Conservation (phyloP, 2,888 invertebrate genomes). For the Nomada ruficornis region DNA sequence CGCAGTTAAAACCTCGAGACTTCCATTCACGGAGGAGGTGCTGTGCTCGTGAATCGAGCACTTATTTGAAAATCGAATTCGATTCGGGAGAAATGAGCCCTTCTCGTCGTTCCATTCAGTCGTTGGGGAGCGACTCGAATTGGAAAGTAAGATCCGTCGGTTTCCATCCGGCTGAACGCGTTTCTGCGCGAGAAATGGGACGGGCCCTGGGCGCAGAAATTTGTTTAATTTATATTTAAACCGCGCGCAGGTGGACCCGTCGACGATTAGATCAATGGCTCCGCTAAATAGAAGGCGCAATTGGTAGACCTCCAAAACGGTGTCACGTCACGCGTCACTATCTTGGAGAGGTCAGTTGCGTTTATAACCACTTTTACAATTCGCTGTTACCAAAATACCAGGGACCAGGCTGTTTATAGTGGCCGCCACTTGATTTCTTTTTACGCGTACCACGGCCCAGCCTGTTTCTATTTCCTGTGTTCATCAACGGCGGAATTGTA, state of each 20-base stretch:
- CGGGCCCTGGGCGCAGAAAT: constrained; percentile 8
- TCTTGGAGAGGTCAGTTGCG: constrained; percentile 66
- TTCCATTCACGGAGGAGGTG: too few species aligned
- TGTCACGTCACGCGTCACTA: constrained; percentile 59
- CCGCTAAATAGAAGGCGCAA: constrained; percentile 38
- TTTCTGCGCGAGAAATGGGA: constrained; percentile 15
- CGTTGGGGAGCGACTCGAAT: background rate
- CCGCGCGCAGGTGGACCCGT: constrained; percentile 10
- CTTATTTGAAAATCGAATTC: background rate
- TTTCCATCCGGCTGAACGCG: constrained; percentile 22
- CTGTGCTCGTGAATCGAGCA: background rate
- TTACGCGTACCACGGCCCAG: constrained; percentile 2
- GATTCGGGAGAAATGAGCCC: background rate
- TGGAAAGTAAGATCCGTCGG: background rate
- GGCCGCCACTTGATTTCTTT: constrained; percentile 28
- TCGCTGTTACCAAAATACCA: constrained; percentile 49
- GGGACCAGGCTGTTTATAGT: constrained; percentile 52
- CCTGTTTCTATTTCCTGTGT: constrained; percentile 1
- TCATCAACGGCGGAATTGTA: background rate
- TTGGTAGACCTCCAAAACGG: constrained; percentile 53
- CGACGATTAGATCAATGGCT: constrained; percentile 44
- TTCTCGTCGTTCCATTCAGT: background rate
- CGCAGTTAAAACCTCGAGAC: too few species aligned
- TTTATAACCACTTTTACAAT: constrained; percentile 61
- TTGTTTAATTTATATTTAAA: constrained; percentile 59